Evolutionary conservation across 2,888 invertebrate genomes (phyloP).

Genomic region (Myopa testacea): DNA sequence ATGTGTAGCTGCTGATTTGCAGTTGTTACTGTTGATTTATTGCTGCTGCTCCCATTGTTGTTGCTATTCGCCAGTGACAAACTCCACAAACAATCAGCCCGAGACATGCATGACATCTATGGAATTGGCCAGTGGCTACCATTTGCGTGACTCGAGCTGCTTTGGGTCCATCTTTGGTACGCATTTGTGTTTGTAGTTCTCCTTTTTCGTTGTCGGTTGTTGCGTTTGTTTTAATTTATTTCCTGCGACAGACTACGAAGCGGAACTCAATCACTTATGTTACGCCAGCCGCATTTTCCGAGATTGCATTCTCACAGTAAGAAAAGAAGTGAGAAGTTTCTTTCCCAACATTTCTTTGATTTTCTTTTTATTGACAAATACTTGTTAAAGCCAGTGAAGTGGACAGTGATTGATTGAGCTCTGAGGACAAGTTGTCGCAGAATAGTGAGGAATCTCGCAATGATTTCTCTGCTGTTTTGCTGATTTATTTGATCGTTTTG

Average conservation of each 20-base stretch:
- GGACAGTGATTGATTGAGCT: background rate
- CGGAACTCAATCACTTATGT: conserved; percentile 51
- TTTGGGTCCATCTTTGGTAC: background rate
- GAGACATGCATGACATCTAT: conserved; percentile 3
- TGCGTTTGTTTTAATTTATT: conserved; percentile 47
- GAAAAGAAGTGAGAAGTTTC: background rate
- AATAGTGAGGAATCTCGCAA: too few relatives aligned
- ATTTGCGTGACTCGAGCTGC: conserved; percentile 8
- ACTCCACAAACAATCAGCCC: background rate
- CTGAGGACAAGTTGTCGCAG: background rate
- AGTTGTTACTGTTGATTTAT: conserved; percentile 14
- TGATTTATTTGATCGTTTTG: too few relatives aligned
- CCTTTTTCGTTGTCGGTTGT: background rate
- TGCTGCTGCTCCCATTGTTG: background rate
- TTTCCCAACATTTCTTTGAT: background rate
- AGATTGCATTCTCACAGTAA: background rate
- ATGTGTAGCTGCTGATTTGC: conserved; percentile 26
- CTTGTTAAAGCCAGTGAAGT: background rate
- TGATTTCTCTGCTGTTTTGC: too few relatives aligned
- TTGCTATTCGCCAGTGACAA: conserved; percentile 9
- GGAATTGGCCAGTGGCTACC: conserved; percentile 1
- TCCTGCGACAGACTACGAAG: conserved; percentile 47
- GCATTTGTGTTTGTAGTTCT: too few relatives aligned
- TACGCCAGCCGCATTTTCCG: background rate
- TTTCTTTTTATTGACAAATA: background rate